These are phyloP conservation scores for Anthopleura sola DNA, from an alignment of 64 coral and sea anemone genomes.

Conservation along the genomic window DNA sequence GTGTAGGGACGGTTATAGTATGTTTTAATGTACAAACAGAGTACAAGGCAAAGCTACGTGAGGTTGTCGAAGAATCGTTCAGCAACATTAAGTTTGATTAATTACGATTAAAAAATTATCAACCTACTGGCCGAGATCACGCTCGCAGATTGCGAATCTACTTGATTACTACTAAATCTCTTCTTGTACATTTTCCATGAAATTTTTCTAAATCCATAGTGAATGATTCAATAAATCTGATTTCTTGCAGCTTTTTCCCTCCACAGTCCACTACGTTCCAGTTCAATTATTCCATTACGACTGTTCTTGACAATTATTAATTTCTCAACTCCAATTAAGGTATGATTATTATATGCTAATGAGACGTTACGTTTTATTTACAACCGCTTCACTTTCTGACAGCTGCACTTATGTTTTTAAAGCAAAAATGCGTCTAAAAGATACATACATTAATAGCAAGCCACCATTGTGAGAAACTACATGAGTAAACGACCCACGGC, in stretches of 20 bases:
- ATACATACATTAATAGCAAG: background rate
- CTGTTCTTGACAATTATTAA: background rate
- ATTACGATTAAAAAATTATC: background rate
- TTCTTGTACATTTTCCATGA: background rate
- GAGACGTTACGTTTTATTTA: background rate
- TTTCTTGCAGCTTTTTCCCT: background rate
- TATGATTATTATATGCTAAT: background rate
- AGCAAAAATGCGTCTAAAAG: background rate
- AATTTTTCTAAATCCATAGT: background rate
- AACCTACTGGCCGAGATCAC: background rate
- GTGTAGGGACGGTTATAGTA: background rate
- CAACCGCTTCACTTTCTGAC: slow-evolving; percentile 6
- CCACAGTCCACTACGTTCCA: background rate
- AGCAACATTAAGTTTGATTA: background rate
- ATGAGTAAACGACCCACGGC: slow-evolving; percentile 4
- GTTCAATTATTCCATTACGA: background rate
- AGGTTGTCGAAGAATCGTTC: background rate
- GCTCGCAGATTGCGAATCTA: background rate
- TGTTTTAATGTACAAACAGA: background rate
- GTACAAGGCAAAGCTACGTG: background rate
- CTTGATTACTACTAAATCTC: background rate
- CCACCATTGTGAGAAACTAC: background rate
- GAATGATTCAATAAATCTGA: background rate
- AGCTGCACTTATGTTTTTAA: slow-evolving; percentile 7
- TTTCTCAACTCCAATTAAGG: slow-evolving; percentile 5